Conservation (phyloP, 2,888 invertebrate genomes). For the Euplagia quadripunctaria region DNA sequence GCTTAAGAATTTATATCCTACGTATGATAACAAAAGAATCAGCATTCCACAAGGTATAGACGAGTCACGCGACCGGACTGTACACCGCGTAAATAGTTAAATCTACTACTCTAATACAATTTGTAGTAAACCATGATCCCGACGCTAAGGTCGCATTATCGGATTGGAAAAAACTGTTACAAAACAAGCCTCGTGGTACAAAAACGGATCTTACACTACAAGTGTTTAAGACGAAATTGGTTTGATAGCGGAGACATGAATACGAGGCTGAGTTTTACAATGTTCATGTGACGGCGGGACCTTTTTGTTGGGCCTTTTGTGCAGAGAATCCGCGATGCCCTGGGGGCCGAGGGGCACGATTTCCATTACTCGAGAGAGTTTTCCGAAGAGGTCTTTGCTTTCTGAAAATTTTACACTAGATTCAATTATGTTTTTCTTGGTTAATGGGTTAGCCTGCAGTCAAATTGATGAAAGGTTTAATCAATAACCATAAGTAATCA, state of each 20-base stretch:
- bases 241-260: constrained; percentile 66
- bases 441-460: constrained; percentile 28
- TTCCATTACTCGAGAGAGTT: constrained; percentile 85
- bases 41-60: constrained; percentile 45
- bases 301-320: constrained; percentile 86
- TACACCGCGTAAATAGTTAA: constrained; percentile 83
- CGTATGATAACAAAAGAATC: constrained; percentile 50
- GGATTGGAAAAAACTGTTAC: constrained; percentile 86
- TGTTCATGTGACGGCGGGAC: constrained; percentile 86
- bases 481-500: background rate
- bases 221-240: constrained; percentile 67
- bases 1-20: constrained; percentile 35
- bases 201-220: constrained; percentile 66
- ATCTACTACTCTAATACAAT: constrained; percentile 87
- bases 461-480: constrained; percentile 4
- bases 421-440: constrained; percentile 57
- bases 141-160: constrained; percentile 86
- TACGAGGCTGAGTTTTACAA: constrained; percentile 84
- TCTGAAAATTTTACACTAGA: constrained; percentile 70
- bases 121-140: constrained; percentile 87
- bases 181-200: constrained; percentile 59
- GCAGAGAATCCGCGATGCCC: constrained; percentile 82
- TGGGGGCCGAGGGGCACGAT: constrained; percentile 80
- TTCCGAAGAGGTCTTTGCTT: constrained; percentile 74
- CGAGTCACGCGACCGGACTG: constrained; percentile 54